phyloP scores from a whole-genome alignment of 2,888 invertebrate genomes.

The Archaeoteleia sp. region DNA sequence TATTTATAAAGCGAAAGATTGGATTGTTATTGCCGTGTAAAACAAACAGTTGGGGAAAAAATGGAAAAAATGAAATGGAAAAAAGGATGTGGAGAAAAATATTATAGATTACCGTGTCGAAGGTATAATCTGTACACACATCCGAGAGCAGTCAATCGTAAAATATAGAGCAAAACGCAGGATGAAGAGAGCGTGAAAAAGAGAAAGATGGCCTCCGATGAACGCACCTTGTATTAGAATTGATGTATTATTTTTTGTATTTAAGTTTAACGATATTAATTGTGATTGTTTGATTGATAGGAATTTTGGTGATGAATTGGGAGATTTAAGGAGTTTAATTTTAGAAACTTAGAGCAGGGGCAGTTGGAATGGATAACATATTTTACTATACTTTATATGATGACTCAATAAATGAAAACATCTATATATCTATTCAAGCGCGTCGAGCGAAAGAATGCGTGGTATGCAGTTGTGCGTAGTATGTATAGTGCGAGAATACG shows the following conservation, averaged over 20 bases:
- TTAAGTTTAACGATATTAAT: too few relatives aligned
- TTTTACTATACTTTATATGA: conserved; percentile 15
- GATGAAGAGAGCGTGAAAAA: conserved; percentile 49
- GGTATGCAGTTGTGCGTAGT: conserved; percentile 37
- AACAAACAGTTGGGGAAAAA: not conserved
- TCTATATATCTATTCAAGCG: conserved; percentile 25
- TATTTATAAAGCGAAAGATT: too few relatives aligned
- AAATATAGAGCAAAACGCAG: conserved; percentile 40
- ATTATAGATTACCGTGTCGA: conserved; percentile 26
- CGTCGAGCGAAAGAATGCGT: conserved; percentile 31
- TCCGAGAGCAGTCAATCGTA: conserved; percentile 32
- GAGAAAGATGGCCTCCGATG: conserved; percentile 33
- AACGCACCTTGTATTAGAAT: conserved; percentile 14
- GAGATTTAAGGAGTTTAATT: too few relatives aligned
- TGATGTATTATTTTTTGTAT: conserved; percentile 18
- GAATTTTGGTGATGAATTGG: too few relatives aligned
- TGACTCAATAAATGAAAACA: conserved; percentile 41
- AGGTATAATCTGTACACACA: conserved; percentile 13
- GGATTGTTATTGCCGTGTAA: not conserved
- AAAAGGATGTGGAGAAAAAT: conserved; percentile 10
- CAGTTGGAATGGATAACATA: not conserved
- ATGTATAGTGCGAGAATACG: conserved; percentile 7
- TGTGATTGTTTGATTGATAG: too few relatives aligned
- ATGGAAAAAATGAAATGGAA: not conserved
- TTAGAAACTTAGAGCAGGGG: too few relatives aligned